A percentile compares a stretch with the other conserved stretches of the same genome.
phyloP scores from a whole-genome alignment of 2,888 invertebrate species.

The Melanargia galathea region DNA sequence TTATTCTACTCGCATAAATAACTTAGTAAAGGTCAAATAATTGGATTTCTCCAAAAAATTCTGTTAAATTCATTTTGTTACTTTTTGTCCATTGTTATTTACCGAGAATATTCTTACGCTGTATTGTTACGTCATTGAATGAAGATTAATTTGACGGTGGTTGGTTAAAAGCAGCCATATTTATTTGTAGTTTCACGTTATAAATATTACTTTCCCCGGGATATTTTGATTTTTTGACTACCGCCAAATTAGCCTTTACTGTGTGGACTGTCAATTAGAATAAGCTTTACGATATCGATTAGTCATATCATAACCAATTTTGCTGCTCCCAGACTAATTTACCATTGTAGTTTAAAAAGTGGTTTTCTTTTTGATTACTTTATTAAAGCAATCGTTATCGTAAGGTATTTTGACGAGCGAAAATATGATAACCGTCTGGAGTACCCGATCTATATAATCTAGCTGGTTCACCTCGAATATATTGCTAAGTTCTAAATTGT shows the following conservation, averaged over 20 bases:
- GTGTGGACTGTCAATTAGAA: conserved; percentile 18
- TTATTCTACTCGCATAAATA: no score
- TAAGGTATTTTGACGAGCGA: conserved; percentile 5
- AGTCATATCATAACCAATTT: neutral
- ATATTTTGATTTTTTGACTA: neutral
- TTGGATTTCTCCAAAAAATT: neutral
- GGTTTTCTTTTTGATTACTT: neutral
- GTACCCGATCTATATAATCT: conserved; percentile 17
- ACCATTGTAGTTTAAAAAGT: neutral
- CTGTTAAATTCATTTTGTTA: neutral
- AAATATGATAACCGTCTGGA: conserved; percentile 20
- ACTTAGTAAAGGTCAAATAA: no score
- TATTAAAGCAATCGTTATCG: neutral
- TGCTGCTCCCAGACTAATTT: neutral
- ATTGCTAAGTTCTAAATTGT: conserved; percentile 2
- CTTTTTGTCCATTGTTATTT: neutral
- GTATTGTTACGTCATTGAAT: conserved; percentile 9
- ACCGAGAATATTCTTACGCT: neutral
- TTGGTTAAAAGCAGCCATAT: neutral
- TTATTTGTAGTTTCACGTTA: neutral
- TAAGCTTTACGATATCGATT: neutral
- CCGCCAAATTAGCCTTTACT: conserved; percentile 9
- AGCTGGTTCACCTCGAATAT: conserved; percentile 16
- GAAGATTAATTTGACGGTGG: conserved; percentile 4
- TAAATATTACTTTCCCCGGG: neutral